These are phyloP conservation scores for Cepphus grylle DNA, from an alignment of 2,113 vertebrate species.

Conservation along the genomic window DNA sequence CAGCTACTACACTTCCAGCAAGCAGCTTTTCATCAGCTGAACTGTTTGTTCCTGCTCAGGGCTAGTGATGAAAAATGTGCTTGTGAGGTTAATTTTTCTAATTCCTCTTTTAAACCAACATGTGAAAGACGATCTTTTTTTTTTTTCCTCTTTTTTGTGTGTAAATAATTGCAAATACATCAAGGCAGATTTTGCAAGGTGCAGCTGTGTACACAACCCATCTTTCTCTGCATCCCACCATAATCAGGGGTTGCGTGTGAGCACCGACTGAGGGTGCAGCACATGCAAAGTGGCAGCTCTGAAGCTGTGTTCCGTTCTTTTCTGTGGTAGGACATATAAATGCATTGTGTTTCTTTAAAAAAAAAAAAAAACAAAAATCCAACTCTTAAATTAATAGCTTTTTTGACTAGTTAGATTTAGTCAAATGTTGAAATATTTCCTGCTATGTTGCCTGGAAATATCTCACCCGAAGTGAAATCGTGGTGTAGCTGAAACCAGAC, in stretches of 20 bases:
- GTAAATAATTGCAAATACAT: neutral
- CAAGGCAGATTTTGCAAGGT: neutral
- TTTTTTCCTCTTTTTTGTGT: neutral
- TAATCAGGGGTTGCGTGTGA: fast-evolving
- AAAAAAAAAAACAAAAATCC: neutral
- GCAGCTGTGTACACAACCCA: neutral
- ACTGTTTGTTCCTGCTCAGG: neutral
- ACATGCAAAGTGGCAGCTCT: neutral
- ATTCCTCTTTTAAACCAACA: slow-evolving; percentile 1
- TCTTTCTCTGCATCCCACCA: neutral
- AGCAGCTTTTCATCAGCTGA: neutral
- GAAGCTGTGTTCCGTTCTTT: neutral
- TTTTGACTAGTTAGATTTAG: neutral
- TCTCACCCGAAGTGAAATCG: neutral
- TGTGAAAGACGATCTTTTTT: neutral
- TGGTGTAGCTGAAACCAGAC: neutral
- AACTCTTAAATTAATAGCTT: neutral
- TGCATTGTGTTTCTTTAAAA: neutral
- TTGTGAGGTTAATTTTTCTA: slow-evolving; percentile 1
- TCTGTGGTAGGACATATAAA: neutral
- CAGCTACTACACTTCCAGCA: neutral
- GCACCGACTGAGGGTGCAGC: neutral
- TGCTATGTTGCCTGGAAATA: neutral
- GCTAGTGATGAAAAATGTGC: neutral
- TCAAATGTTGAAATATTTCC: neutral